Base-by-base conservation (phyloP, 2,797 vertebrate genomes). In the Rhinophrynus dorsalis region DNA sequence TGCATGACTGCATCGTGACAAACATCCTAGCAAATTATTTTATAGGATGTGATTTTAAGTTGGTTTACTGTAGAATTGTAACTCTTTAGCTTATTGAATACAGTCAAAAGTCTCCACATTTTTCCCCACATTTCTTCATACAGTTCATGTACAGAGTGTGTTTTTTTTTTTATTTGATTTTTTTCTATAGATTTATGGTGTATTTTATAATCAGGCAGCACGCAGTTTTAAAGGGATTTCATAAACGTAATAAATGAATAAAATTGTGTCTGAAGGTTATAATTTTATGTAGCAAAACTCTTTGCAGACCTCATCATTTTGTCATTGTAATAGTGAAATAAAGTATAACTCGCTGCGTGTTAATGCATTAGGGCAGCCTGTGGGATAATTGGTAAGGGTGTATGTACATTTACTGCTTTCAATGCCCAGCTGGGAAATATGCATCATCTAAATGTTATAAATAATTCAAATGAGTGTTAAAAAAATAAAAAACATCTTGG, bases 271-370 rank as follows among this genome's bases (percentile, higher is more conserved):
- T 6, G 66, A 60, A 68, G 66, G 44, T 60, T 48, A 51, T 51
- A 38, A 60, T 68, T 68, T 60, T 51, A 59, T 59, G 33, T 58
- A 68, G 44, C 60, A 47, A 67, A 57, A 56, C 15, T 27, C 42
- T 68, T 58, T 68, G 65, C 65, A 48, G 23, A 68, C 55, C 27
- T 68, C 33, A 40, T 68, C 65, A 50, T 59, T 68, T 68, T 68
- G 29, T 15, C 15, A 29, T 68, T 58, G 42, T 59, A 12, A 48
- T n/a, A 67, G 9, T 7, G 60, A 10, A 7, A 40, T 15, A 29
- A 10, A 17, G 18, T 48, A 15, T 27, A 40, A 51, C 55, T 51
- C 32, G 44, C 65, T 40, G 13, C 2, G 26, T 18, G 8, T 27
- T 68, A 59, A 48, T 68, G 42, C 66, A 40, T 26, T 27, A 42